phyloP scores from a whole-genome alignment of 2,888 invertebrate genomes.

The Bibio marci region DNA sequence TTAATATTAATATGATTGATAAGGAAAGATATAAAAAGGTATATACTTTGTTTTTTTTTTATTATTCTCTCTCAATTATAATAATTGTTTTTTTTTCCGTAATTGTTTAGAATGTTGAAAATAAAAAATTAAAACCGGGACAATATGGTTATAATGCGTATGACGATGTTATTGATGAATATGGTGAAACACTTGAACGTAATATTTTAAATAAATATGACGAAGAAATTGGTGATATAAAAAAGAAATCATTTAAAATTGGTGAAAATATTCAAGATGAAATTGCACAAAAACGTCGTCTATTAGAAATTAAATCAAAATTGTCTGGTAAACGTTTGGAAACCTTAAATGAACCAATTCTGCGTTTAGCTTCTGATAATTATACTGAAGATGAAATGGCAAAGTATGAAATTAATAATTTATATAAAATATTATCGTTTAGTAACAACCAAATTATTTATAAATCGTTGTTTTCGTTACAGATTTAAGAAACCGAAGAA shows the following conservation, averaged over 20 bases:
- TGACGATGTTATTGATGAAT: slow-evolving; percentile 52
- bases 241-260: slow-evolving; percentile 54
- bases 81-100: slow-evolving; percentile 4
- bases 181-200: slow-evolving; percentile 42
- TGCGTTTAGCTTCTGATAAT: slow-evolving; percentile 72
- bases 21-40: slow-evolving; percentile 65
- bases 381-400: slow-evolving; percentile 69
- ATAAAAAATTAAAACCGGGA: slow-evolving; percentile 63
- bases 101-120: slow-evolving; percentile 44
- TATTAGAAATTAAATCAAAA: slow-evolving; percentile 37
- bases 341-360: slow-evolving; percentile 47
- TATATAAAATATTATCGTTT: not conserved
- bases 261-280: slow-evolving; percentile 45
- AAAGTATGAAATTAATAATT: slow-evolving; percentile 32
- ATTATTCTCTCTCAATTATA: no score
- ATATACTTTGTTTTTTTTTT: slow-evolving; percentile 21
- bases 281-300: slow-evolving; percentile 31
- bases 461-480: no score
- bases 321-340: slow-evolving; percentile 51
- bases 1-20: slow-evolving; percentile 81
- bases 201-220: slow-evolving; percentile 82
- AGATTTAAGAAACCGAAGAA: slow-evolving; percentile 81
- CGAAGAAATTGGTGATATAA: slow-evolving; percentile 70
- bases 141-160: slow-evolving; percentile 80
- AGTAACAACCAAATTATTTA: not conserved